Conservation (phyloP, 2,888 invertebrate genomes). For the Sympetrum striolatum region DNA sequence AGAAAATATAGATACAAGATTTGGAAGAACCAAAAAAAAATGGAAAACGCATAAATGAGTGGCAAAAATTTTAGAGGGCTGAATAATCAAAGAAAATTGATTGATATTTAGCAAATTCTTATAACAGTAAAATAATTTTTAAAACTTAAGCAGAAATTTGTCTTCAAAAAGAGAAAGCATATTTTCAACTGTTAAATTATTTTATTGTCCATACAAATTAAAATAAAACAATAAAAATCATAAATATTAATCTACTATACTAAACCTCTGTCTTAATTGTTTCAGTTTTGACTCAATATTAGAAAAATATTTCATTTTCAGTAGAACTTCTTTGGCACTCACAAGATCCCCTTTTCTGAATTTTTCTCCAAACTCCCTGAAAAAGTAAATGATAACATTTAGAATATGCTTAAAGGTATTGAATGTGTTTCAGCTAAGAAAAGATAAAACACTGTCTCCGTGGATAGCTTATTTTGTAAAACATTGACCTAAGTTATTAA, state of each 20-base stretch:
- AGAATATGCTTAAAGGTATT: no score
- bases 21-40: no score
- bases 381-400: slow-evolving; percentile 45
- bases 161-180: background rate
- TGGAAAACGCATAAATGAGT: no score
- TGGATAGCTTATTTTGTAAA: no score
- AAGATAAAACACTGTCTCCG: no score
- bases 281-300: slow-evolving; percentile 83
- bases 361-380: slow-evolving; percentile 66
- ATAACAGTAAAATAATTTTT: background rate
- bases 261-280: slow-evolving; percentile 65
- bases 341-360: slow-evolving; percentile 71
- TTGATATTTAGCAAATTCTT: no score
- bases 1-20: no score
- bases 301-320: slow-evolving; percentile 83
- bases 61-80: no score
- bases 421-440: no score
- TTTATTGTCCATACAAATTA: background rate
- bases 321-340: slow-evolving; percentile 70
- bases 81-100: no score
- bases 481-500: no score
- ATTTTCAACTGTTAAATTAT: background rate
- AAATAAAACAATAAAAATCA: background rate
- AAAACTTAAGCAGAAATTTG: background rate
- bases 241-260: slow-evolving; percentile 58